A percentile compares a stretch with the other conserved stretches of the same genome.
Evolutionary conservation across 2,113 vertebrate species (phyloP).

Genomic region (Catharus minimus): DNA sequence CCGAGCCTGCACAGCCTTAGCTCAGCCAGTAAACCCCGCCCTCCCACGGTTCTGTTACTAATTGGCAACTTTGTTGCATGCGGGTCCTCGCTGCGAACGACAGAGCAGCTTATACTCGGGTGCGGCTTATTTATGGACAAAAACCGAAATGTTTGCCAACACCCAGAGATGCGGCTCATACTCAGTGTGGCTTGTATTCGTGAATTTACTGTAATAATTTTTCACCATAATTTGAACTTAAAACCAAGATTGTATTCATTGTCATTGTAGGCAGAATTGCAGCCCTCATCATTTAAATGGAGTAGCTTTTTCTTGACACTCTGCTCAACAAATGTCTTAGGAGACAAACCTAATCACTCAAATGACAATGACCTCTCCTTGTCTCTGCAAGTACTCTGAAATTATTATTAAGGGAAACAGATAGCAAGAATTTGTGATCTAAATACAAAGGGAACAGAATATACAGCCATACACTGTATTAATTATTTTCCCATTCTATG

Average conservation of each 20-base stretch:
- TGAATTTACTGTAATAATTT: not conserved
- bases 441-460: not conserved
- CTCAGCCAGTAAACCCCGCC: too few relatives aligned
- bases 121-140: too few relatives aligned
- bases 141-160: too few relatives aligned
- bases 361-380: not conserved
- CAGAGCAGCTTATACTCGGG: too few relatives aligned
- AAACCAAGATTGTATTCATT: not conserved
- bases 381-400: not conserved
- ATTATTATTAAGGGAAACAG: not conserved
- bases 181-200: too few relatives aligned
- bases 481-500: not conserved
- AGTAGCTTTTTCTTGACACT: not conserved
- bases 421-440: not conserved
- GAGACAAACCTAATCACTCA: not conserved
- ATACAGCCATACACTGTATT: not conserved
- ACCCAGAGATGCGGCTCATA: too few relatives aligned
- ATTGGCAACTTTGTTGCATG: too few relatives aligned
- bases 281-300: not conserved
- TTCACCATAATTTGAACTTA: not conserved
- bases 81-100: too few relatives aligned
- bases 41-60: too few relatives aligned
- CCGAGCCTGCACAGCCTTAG: too few relatives aligned
- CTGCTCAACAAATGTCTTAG: not conserved
- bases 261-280: not conserved